Base-by-base conservation (phyloP, 2,888 invertebrate genomes). In the Drosophila emarginata region DNA sequence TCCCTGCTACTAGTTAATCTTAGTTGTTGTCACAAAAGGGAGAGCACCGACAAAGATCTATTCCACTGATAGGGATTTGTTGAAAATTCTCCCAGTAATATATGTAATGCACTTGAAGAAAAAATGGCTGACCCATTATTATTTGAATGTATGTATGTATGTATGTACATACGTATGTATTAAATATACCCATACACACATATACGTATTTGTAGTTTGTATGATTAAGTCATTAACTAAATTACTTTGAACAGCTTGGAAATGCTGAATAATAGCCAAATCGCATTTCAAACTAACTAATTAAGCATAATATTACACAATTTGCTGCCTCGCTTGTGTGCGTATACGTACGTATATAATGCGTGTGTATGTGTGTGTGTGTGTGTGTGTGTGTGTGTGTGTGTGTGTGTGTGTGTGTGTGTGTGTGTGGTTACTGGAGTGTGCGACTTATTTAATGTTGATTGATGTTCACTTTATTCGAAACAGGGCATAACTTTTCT, bases 211-310 rank as follows among this genome's bases (percentile, higher is more conserved):
- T 72, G 14, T 21, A 15, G 40, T 74, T 68, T 74, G 64, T 67
- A 70, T 80, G 70, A 76, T 86, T 83, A 72, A 70, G 69, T 76
- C 76, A 67, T 83, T 80, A 80, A 50, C 71, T 36, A 64, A 82
- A 82, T 67, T 69, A 61, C 79, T 45, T 65, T 59, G 14, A 51
- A 67, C 53, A 54, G 57, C 54, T 67, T 64, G 45, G 45, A 18
- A 68, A 58, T 68, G 57, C 65, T 69, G 66, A 81, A 67, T 72
- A 75, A 79, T 71, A 68, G 51, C 40, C 60, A 60, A 67, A 74
- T 72, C 74, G 64, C 57, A 64, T 62, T 77, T 45, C 18, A 39
- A 67, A 61, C 58, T 23, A 64, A 57, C 64, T 60, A 67, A 74
- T 64, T 59, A 58, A 51, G 21, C 51, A 58, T 53, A 57, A 75